Percentiles rank a stretch among this genome's conserved stretches.
These are phyloP conservation scores for Beris morrisii DNA, from an alignment of 2,888 invertebrate genomes.

Conservation along the genomic window DNA sequence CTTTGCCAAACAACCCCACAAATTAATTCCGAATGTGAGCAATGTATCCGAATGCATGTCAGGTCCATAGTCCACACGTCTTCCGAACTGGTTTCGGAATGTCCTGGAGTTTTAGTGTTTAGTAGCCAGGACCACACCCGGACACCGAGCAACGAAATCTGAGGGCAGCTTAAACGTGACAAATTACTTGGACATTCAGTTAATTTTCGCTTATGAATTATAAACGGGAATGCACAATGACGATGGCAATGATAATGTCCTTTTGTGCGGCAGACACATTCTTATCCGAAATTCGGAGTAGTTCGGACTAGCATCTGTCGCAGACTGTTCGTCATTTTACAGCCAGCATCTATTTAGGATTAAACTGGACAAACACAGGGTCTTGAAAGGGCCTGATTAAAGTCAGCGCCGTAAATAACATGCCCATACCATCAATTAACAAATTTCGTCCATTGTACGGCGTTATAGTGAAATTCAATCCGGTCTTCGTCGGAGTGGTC, in stretches of 20 bases:
- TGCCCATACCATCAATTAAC: neutral
- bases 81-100: constrained; percentile 3
- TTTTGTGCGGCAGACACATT: constrained; percentile 17
- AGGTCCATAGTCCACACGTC: constrained; percentile 1
- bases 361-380: constrained; percentile 15
- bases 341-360: constrained; percentile 2
- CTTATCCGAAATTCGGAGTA: constrained; percentile 7
- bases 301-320: neutral
- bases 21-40: constrained; percentile 12
- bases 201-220: constrained; percentile 39
- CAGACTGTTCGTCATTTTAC: constrained; percentile 15
- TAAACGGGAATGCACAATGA: constrained; percentile 30
- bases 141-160: constrained; percentile 9
- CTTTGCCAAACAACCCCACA: constrained; percentile 30
- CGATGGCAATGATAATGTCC: constrained; percentile 20
- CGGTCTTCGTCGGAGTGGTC: too few species aligned
- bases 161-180: constrained; percentile 34
- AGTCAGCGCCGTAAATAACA: constrained; percentile 16
- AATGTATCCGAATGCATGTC: too few species aligned
- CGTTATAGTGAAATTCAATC: too few species aligned
- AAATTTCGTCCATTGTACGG: too few species aligned
- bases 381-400: constrained; percentile 10
- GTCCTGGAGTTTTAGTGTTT: constrained; percentile 1
- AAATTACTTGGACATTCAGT: constrained; percentile 38
- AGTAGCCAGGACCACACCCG: constrained; percentile 2